Conservation (phyloP, 2,888 invertebrate species). For the Eupithecia vulgata region DNA sequence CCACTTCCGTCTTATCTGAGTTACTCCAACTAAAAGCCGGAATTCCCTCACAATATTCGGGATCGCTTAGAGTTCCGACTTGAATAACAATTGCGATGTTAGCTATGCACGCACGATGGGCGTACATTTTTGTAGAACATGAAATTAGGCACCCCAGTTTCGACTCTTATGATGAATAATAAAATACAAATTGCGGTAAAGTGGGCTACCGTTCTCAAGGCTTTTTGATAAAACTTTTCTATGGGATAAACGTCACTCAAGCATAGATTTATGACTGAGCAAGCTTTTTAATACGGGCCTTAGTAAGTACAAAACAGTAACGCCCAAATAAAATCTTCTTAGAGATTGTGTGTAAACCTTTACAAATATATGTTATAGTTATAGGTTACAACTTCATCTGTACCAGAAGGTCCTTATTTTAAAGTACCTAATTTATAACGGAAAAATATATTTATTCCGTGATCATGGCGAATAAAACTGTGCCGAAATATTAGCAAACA, state of each 20-base stretch:
- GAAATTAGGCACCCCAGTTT: conserved; percentile 8
- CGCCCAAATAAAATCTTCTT: not conserved
- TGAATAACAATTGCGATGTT: conserved; percentile 54
- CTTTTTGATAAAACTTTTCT: not conserved
- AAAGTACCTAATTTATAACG: too few species aligned
- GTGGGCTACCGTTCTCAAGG: not conserved
- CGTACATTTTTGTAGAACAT: conserved; percentile 44
- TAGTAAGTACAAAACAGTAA: not conserved
- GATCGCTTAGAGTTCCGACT: conserved; percentile 45
- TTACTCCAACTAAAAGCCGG: conserved; percentile 30
- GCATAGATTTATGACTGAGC: too few species aligned
- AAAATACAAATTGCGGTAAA: conserved; percentile 1
- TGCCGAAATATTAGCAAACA: too few species aligned
- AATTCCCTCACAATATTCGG: conserved; percentile 46
- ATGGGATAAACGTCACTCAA: too few species aligned
- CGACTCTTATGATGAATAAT: conserved; percentile 4
- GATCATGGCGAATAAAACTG: too few species aligned
- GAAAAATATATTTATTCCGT: too few species aligned
- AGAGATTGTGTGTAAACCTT: not conserved
- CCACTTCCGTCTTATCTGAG: not conserved
- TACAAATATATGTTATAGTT: not conserved
- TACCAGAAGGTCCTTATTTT: too few species aligned
- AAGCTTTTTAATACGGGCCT: not conserved
- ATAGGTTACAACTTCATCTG: too few species aligned
- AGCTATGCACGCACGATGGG: conserved; percentile 48